Conservation (phyloP, 2,888 invertebrate genomes). For the Eupithecia insigniata region DNA sequence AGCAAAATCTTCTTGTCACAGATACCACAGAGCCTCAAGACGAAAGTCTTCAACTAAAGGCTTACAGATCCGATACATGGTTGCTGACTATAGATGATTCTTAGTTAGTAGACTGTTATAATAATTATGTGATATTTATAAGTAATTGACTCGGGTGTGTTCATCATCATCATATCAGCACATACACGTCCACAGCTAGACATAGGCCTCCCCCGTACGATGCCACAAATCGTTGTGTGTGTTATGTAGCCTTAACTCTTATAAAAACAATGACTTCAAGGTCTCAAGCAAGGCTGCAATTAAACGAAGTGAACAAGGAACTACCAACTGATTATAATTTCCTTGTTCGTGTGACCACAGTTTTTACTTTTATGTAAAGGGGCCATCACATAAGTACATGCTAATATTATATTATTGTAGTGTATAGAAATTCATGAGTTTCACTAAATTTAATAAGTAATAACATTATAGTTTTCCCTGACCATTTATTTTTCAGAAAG, state of each 20-base stretch:
- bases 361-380: background rate
- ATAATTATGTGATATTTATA: too few species aligned
- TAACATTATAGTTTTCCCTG: background rate
- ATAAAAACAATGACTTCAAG: background rate
- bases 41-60: too few species aligned
- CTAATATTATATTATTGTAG: background rate
- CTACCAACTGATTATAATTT: background rate
- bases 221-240: too few species aligned
- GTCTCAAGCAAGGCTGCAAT: background rate
- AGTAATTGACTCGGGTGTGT: too few species aligned
- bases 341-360: background rate
- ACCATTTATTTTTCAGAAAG: background rate
- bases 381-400: background rate
- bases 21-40: too few species aligned
- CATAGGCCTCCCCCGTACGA: too few species aligned
- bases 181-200: too few species aligned
- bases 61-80: too few species aligned
- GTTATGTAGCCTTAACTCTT: background rate
- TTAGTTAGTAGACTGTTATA: too few species aligned
- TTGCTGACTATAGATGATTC: too few species aligned
- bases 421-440: background rate
- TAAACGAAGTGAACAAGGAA: background rate
- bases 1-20: too few species aligned
- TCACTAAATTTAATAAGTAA: background rate
- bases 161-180: too few species aligned